Evolutionary conservation across 1,140 invertebrate species (phyloP), one percentile per base, ranked within the genome.

Genomic region (Scaptomyza montana): DNA sequence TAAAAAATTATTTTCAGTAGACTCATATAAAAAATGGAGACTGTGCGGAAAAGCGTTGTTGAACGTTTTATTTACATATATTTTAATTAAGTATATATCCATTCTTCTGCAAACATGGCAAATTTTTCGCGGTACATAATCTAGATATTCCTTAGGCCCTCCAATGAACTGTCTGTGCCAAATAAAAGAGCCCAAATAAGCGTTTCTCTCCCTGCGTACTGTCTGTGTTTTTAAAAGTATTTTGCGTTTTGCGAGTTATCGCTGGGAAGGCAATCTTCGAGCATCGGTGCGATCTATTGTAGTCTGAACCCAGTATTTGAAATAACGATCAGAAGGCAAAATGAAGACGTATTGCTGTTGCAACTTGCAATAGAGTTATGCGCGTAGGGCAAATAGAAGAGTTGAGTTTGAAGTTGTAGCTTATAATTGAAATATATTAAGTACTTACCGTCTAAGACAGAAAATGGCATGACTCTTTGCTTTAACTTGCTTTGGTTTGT

Each of bases 211-310:
- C 13, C 12, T 0, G 9, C 10, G 2, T n/a, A 16, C 0, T 2
- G 57, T 25, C 10, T 10, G 19, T 9, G 9, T 25, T 33, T 4
- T 0, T 3, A 5, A 56, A 51, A 1, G 43, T 51, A 7, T 36
- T 36, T 36, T 36, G 33, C 8, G 33, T 7, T 10, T 74, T 21
- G 5, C 59, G 67, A 2, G 78, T 46, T 1, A 90, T 65, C 12
- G 80, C 89, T 4, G 89, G 89, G 43, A 90, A 90, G 1, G 53
- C 12, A 28, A 90, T 90, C 72, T 90, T 78, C 9, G 89, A 90
- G 2, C 61, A 49, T 90, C 89, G 6, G 89, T 90, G 9, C 89
- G 70, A 16, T 90, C 89, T 10, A 90, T 89, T 16, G 85, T 74
- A 10, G 89, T 90, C 50, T 90, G 89, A 8, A 90, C 89, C 89